Evolutionary conservation across 2,113 vertebrate genomes (phyloP), one percentile per base, ranked within the genome.

Genomic region (Sakesphorus luctuosus): DNA sequence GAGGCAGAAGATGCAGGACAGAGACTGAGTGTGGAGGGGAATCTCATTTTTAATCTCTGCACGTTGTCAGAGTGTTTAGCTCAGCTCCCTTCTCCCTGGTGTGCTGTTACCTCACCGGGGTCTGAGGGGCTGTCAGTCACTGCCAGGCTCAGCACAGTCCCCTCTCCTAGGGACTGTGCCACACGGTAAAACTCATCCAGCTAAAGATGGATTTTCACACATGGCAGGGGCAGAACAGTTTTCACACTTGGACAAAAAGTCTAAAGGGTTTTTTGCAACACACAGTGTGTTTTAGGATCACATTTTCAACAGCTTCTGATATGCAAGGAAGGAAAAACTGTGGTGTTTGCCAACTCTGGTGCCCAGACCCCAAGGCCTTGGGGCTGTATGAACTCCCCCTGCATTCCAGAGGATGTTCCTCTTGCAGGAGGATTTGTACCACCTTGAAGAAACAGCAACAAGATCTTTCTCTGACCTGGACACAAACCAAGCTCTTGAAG

Each of bases 111-210:
- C 43, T 25, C 86, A 9, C n/a, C 0, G 21, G 86, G 58, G 55
- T 59, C 66, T 78, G 89, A 24, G 17, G 82, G 87, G 77, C 62
- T 58, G 89, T 79, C 96, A 94, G 18, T 89, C 93, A 89, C 36
- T 25, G 67, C 40, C 62, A 19, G 29, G 71, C 38, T 80, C 82
- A 29, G 84, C 84, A n/a, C 63, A 21, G 20, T 1, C 23, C 9
- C 87, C 74, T 36, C 76, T 61, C 83, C 52, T 1, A 12, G 25
- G 61, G 61, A 38, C 14, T n/a, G 75, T 72, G 68, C 25, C 89
- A 88, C 72, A 35, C 86, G 93, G 82, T 49, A 84, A 68, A 87
- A 14, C 67, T 23, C 19, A 2, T 16, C 40, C 81, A 80, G 21
- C 71, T 74, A 17, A 65, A 84, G 84, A 38, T 25, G 82, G 26